Percentiles rank a stretch among this genome's conserved stretches.
Evolutionary conservation across 2,113 vertebrate genomes (phyloP).

Genomic region (Podarcis raffonei): DNA sequence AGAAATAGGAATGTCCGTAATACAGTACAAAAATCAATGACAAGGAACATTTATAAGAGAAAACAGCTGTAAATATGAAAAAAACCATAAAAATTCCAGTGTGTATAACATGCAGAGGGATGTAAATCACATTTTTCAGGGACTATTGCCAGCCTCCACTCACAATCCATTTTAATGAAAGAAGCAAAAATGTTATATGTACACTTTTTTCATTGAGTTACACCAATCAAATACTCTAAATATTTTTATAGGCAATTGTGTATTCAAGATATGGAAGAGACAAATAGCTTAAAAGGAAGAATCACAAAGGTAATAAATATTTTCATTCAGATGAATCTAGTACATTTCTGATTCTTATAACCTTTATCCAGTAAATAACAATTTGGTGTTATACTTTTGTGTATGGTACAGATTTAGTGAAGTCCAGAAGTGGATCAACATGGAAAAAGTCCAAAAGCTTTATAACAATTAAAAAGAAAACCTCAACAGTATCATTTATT

Average conservation of each 20-base stretch:
- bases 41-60: not conserved
- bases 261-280: not conserved
- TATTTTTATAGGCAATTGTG: not conserved
- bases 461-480: not conserved
- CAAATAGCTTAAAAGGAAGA: not conserved
- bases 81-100: not conserved
- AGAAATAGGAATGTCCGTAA: conserved; percentile 1
- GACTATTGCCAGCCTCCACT: not conserved
- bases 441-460: not conserved
- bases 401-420: not conserved
- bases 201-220: not conserved
- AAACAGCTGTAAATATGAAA: not conserved
- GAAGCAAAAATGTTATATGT: not conserved
- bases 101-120: not conserved
- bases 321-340: not conserved
- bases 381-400: not conserved
- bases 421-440: not conserved
- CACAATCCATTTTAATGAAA: not conserved
- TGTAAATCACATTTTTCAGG: not conserved
- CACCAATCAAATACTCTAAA: not conserved
- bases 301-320: not conserved
- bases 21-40: not conserved
- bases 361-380: not conserved
- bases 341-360: not conserved
- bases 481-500: not conserved